Evolutionary conservation across 2,888 invertebrate genomes (phyloP), one percentile per base, ranked within the genome.

Genomic region (Plebejus argus): DNA sequence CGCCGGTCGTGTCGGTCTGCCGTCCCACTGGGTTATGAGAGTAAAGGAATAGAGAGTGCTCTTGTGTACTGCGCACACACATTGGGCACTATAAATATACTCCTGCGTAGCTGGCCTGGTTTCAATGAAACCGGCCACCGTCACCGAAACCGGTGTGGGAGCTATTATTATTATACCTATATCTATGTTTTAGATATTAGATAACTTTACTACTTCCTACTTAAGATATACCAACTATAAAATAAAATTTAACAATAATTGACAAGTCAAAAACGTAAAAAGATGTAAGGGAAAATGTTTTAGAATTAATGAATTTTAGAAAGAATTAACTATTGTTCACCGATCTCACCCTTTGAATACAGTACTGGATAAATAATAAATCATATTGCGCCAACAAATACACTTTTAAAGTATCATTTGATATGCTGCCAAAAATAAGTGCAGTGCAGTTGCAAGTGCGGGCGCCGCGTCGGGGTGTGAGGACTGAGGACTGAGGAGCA

Each of bases 371-470:
- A 77, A 74, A 74, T 74, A 77, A 74, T 76, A 80, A 80, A 79
- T 78, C 77, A 78, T 78, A 79, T 78, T 58, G 61, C 23, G 78
- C 76, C 76, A 56, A 76, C 35, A 39, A 58, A 56, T 77, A 53
- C 84, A 82, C 84, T 83, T 83, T 90, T 86, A 89, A 88, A 87
- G 86, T 89, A 90, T 88, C 87, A 91, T 91, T 91, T 91, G 87
- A 91, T 90, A 90, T 90, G 88, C 89, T 89, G 90, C 88, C 90
- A 90, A 88, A 89, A 88, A 86, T 90, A 89, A 91, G 89, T 91
- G 91, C 91, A 91, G 85, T 85, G 80, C 80, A 80, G 80, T 76
- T 83, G 85, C 85, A 84, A 79, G 80, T 77, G 82, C 53, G 53
- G 53, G 53, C 53, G 53, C 5, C 53, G 53, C 5, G 53, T 81